Evolutionary conservation across 92 coral and sea anemone genomes (phyloP), one percentile per base, ranked within the genome.

Genomic region (Epizoanthus ramosus): DNA sequence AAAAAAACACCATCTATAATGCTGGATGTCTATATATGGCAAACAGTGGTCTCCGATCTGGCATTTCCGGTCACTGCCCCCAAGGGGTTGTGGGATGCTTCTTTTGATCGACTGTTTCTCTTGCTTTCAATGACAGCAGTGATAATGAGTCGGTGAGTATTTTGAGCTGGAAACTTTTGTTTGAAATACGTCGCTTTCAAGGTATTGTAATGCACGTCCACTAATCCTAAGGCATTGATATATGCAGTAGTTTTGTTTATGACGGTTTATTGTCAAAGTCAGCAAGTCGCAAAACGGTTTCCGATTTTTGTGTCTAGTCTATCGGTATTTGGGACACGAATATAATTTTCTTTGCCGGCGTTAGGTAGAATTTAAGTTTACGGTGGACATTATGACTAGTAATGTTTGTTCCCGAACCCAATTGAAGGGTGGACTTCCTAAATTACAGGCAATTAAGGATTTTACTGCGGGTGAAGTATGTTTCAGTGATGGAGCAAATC

Each of bases 401-500:
- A 88, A 81, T 35, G 60, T 81, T 88, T 79, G 54, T 41, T 80
- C 77, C 70, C 84, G 84, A 17, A 80, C 70, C 24, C 71, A 53
- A 67, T 50, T n/a, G 39, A 76, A 83, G 72, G 88, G 71, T 58
- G 85, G 80, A 37, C 69, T 73, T 54, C 89, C 88, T 23, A 80
- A 91, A 79, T 87, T 93, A 61, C 91, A 91, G 77, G 98, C 98
- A 73, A 79, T 93, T 69, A 89, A 88, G 80, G 93, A 91, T 82
- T 93, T 93, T 83, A 84, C 94, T 24, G 98, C 98, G 3, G 93
- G 93, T 23, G 98, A 93, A 83, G 89, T 89, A 23, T 93, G 98
- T 59, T 91, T 76, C 85, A 89, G 84, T 61, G 98, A 93, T 82
- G 98, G 98, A 3, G 92, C 91, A 86, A 93, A 86, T 87, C 98